Evolutionary conservation across 1,140 invertebrate species (phyloP), one percentile per base, ranked within the genome.

Genomic region (Periplaneta americana): DNA sequence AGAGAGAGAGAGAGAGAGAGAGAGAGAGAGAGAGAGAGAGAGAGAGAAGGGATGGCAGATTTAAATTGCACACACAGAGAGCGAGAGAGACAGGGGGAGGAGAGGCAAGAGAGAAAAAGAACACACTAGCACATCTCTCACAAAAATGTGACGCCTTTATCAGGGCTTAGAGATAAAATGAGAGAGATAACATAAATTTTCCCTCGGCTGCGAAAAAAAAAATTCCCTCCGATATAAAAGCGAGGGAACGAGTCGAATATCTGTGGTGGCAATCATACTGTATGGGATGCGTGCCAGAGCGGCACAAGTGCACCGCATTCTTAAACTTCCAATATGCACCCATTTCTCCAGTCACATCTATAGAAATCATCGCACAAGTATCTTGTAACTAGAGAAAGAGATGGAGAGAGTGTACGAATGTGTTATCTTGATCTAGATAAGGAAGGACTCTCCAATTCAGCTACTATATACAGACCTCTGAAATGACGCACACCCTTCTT

Each of bases 121-220:
- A 78, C 77, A 34, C 77, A n/a, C 77, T 35, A 35, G 39, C 77
- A 78, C 77, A 78, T 78, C 77, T 78, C 77, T 78, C 77, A 78
- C 77, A 78, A 78, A 78, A 78, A 78, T 78, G 77, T 78, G 77
- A 78, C 35, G 77, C 77, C 77, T 78, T 78, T 78, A 78, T 78
- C 77, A 78, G 77, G 11, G 34, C n/a, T 35, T 32, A 34, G 28
- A 37, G 77, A 78, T 78, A 78, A 78, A 78, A 78, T 78, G 77
- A 78, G 77, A 35, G 77, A 78, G 77, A 78, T 78, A 78, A 78
- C 35, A 78, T 37, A 37, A 78, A 37, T 37, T 78, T 78, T 78
- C 39, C 35, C 77, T 36, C 77, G 77, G 48, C 48, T 57, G 48
- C 48, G 48, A 57, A 57, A 57, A 57, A 37, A 37, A 57, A 57